A percentile compares a stretch with the other conserved stretches of the same genome.
Evolutionary conservation across 1,140 invertebrate genomes (phyloP).

Genomic region (Cyrtorhinus lividipennis): DNA sequence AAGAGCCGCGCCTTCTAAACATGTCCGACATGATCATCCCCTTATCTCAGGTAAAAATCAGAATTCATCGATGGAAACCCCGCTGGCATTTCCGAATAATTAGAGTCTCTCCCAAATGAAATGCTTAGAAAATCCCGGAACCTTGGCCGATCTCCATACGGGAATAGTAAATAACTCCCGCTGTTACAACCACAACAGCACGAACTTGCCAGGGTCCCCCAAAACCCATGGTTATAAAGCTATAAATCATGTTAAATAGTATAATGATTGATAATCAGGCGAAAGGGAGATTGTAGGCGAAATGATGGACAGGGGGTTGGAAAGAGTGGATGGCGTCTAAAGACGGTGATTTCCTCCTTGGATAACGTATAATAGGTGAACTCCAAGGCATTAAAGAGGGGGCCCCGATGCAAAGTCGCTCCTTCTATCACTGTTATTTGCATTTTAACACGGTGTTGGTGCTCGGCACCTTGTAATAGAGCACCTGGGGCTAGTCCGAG

Average conservation of each 20-base stretch:
- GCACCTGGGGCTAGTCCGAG: slow-evolving; percentile 12
- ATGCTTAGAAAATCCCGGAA: background rate
- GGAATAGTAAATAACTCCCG: background rate
- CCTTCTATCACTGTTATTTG: slow-evolving; percentile 16
- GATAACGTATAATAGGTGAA: slow-evolving; percentile 15
- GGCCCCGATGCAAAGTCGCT: slow-evolving; percentile 2
- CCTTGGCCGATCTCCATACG: background rate
- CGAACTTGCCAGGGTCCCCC: background rate
- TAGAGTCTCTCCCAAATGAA: background rate
- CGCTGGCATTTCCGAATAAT: background rate
- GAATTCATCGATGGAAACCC: no score
- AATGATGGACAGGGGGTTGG: background rate
- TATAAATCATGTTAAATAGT: slow-evolving; percentile 14
- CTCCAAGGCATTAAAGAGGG: slow-evolving; percentile 9
- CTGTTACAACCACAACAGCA: background rate
- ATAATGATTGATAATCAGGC: slow-evolving; percentile 13
- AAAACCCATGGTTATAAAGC: slow-evolving; percentile 9
- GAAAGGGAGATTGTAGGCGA: slow-evolving; percentile 1
- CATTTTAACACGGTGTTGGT: slow-evolving; percentile 15
- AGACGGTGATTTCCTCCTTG: slow-evolving; percentile 7
- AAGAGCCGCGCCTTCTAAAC: no score
- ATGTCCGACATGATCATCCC: no score
- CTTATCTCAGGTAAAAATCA: no score
- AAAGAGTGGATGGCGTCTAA: slow-evolving; percentile 11
- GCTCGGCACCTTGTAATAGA: slow-evolving; percentile 8